Evolutionary conservation across 2,797 vertebrate genomes (phyloP).

Genomic region (Poecilia picta): DNA sequence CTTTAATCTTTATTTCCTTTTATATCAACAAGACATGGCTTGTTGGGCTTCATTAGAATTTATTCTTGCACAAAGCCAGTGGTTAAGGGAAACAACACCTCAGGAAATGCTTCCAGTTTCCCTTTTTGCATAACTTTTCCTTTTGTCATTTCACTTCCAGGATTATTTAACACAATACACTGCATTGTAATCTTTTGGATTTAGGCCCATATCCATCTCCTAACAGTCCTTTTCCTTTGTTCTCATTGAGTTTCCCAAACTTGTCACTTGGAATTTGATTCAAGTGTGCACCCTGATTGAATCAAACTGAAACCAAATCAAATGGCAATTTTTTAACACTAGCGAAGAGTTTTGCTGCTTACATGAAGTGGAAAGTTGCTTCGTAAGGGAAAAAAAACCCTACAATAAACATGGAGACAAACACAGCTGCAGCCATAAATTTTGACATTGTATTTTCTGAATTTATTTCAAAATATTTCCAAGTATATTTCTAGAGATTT

Average conservation of each 20-base stretch:
- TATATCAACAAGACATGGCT: conserved; percentile 47
- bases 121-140: background rate
- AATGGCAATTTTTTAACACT: background rate
- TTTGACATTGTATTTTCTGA: background rate
- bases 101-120: conserved; percentile 7
- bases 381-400: background rate
- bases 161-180: background rate
- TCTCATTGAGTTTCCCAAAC: background rate
- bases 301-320: background rate
- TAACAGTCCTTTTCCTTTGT: background rate
- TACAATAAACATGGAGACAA: background rate
- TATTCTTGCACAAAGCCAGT: conserved; percentile 12
- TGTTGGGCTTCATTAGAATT: conserved; percentile 21
- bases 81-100: background rate
- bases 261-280: background rate
- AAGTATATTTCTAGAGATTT: background rate
- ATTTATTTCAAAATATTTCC: background rate
- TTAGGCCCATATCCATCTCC: background rate
- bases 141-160: background rate
- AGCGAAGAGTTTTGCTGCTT: conserved; percentile 15
- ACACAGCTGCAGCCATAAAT: background rate
- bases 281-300: background rate
- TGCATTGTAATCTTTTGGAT: background rate
- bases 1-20: conserved; percentile 30
- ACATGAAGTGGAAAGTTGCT: conserved; percentile 35